phyloP scores from a whole-genome alignment of 2,113 vertebrate genomes.

The Seriola rivoliana region DNA sequence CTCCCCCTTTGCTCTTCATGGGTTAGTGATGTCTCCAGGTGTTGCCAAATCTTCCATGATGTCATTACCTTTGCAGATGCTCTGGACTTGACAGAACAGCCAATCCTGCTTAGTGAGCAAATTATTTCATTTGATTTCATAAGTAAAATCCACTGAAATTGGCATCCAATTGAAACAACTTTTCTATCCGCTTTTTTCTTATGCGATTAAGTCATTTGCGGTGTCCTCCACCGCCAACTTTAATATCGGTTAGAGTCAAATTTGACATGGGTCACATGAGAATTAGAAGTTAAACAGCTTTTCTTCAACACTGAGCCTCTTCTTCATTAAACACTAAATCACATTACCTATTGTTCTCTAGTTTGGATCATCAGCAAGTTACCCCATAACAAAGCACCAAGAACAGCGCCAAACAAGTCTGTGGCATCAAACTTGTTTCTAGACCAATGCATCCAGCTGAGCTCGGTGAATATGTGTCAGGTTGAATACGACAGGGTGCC shows the following conservation, averaged over 20 bases:
- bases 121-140: slow-evolving; percentile 29
- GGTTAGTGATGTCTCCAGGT: slow-evolving; percentile 44
- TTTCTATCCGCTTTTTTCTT: slow-evolving; percentile 38
- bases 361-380: background rate
- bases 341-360: slow-evolving; percentile 25
- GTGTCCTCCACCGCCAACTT: slow-evolving; percentile 8
- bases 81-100: slow-evolving; percentile 20
- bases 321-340: slow-evolving; percentile 16
- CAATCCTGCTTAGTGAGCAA: slow-evolving; percentile 15
- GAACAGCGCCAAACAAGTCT: slow-evolving; percentile 6
- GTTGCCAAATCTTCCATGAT: slow-evolving; percentile 64
- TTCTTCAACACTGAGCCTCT: slow-evolving; percentile 4
- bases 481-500: slow-evolving; percentile 44
- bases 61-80: slow-evolving; percentile 45
- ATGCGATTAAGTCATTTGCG: slow-evolving; percentile 31
- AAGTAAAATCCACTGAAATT: slow-evolving; percentile 42
- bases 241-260: slow-evolving; percentile 20
- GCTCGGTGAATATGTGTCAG: slow-evolving; percentile 58
- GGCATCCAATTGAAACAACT: slow-evolving; percentile 22
- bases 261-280: slow-evolving; percentile 28
- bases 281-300: slow-evolving; percentile 32
- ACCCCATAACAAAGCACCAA: background rate
- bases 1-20: background rate
- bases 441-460: slow-evolving; percentile 46
- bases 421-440: slow-evolving; percentile 39